A percentile compares a stretch with the other conserved stretches of the same genome.
phyloP scores from a whole-genome alignment of 2,888 invertebrate species.

The Aleiodes leptofemur region DNA sequence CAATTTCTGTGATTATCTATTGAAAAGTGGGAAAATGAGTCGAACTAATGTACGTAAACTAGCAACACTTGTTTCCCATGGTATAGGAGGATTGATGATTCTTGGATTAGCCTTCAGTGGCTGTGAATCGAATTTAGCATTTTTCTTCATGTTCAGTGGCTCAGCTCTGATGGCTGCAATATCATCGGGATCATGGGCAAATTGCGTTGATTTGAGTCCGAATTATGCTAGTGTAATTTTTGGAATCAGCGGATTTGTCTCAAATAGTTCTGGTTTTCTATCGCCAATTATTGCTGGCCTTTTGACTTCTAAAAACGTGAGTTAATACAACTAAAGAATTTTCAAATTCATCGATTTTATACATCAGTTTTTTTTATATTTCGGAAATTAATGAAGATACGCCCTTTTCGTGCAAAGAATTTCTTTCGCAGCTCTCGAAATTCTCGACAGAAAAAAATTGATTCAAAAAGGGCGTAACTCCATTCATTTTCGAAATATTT shows the following conservation, averaged over 20 bases:
- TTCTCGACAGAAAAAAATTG: no score
- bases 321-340: slow-evolving; percentile 59
- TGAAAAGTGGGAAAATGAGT: slow-evolving; percentile 78
- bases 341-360: no score
- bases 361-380: slow-evolving; percentile 1
- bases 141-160: slow-evolving; percentile 79
- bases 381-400: neutral
- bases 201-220: slow-evolving; percentile 82
- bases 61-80: slow-evolving; percentile 79
- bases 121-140: slow-evolving; percentile 79
- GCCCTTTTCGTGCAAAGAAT: no score
- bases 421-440: no score
- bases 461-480: no score
- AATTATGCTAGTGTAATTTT: slow-evolving; percentile 79
- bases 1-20: slow-evolving; percentile 78
- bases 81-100: slow-evolving; percentile 80
- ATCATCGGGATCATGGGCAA: slow-evolving; percentile 81
- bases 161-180: slow-evolving; percentile 81
- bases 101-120: slow-evolving; percentile 80
- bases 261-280: slow-evolving; percentile 79
- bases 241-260: slow-evolving; percentile 79
- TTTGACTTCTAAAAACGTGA: slow-evolving; percentile 80
- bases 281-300: slow-evolving; percentile 80
- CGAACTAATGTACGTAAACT: slow-evolving; percentile 81
- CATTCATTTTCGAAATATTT: no score